These are phyloP conservation scores for Xylota sylvarum DNA, from an alignment of 2,888 invertebrate species.

Conservation along the genomic window DNA sequence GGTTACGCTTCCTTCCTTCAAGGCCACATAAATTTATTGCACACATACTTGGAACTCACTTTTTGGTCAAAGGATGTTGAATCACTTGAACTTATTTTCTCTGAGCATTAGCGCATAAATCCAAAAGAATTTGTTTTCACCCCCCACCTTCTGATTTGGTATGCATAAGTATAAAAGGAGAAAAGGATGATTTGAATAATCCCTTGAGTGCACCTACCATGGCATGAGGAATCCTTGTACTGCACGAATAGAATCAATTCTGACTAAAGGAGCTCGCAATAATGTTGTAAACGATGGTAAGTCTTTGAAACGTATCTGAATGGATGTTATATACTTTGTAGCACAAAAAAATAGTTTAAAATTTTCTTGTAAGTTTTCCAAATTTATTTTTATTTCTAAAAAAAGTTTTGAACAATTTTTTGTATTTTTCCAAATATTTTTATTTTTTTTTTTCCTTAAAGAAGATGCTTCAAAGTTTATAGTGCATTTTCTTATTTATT, in stretches of 20 bases:
- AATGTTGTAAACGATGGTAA: not conserved
- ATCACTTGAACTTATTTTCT: not conserved
- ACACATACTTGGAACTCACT: conserved; percentile 2
- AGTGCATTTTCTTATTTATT: conserved; percentile 7
- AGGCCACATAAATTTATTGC: conserved; percentile 4
- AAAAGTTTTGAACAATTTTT: conserved; percentile 33
- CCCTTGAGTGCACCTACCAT: not conserved
- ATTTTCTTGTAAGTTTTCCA: conserved; percentile 27
- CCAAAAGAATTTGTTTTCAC: not conserved
- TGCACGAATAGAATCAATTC: not conserved
- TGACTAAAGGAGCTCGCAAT: not conserved
- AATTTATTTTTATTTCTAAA: conserved; percentile 58
- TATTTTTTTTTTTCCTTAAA: conserved; percentile 8
- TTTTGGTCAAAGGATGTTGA: conserved; percentile 6
- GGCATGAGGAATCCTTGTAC: not conserved
- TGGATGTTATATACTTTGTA: not conserved
- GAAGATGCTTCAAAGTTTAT: conserved; percentile 10
- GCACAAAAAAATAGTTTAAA: no score
- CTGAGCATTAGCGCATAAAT: not conserved
- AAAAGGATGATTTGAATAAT: conserved; percentile 25
- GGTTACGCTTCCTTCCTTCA: not conserved
- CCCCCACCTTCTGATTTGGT: not conserved
- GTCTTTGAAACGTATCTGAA: not conserved
- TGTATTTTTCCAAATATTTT: not conserved
- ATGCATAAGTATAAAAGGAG: not conserved